These are phyloP conservation scores for Hemicrepidius hirtus DNA, from an alignment of 2,888 invertebrate species.

Conservation along the genomic window DNA sequence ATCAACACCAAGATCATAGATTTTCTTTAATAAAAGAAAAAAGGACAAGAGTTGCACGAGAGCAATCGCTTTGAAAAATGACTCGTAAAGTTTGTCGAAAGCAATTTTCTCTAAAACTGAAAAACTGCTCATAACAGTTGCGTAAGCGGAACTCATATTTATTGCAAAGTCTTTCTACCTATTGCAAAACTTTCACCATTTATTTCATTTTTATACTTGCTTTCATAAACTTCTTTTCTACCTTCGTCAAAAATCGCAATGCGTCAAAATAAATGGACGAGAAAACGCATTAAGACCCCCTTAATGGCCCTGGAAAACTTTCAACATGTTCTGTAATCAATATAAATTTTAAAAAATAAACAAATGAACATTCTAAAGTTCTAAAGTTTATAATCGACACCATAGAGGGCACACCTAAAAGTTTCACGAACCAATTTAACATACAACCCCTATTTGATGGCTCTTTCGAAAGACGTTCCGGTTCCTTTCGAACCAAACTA, in stretches of 20 bases:
- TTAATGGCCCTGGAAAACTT: background rate
- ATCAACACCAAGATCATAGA: background rate
- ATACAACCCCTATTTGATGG: no score
- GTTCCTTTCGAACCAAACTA: no score
- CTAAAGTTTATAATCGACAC: no score
- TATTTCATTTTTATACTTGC: conserved; percentile 21
- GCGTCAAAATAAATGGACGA: conserved; percentile 16
- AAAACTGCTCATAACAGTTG: conserved; percentile 20
- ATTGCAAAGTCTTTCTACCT: conserved; percentile 20
- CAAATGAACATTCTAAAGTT: no score
- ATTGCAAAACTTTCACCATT: conserved; percentile 26
- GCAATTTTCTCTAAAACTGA: conserved; percentile 10
- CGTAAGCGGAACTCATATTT: conserved; percentile 28
- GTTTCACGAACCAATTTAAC: no score
- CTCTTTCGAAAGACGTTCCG: no score
- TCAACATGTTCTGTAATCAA: background rate
- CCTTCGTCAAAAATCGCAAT: conserved; percentile 9
- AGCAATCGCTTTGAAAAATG: conserved; percentile 25
- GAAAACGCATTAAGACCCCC: background rate
- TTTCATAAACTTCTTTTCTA: conserved; percentile 10
- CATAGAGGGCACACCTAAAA: no score
- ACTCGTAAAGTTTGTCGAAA: conserved; percentile 19
- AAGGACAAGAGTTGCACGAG: background rate
- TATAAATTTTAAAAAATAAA: no score
- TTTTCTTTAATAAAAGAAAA: background rate